Conservation (phyloP, 37 sponge, comb jelly and placozoan species). For the Oopsacas minuta region DNA sequence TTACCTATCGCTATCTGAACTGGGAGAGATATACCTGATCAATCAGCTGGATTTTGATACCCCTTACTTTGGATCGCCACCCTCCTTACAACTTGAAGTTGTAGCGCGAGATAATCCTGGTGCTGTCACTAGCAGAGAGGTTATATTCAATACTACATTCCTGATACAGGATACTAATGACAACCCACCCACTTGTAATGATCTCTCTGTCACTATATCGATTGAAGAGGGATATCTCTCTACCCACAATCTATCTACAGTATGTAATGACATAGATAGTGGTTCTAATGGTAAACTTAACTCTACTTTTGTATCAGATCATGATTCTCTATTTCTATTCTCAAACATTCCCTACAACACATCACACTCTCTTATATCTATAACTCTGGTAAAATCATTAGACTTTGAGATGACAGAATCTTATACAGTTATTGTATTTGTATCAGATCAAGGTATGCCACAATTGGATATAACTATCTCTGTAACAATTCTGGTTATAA, state of each 20-base stretch:
- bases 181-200: slow-evolving; percentile 5
- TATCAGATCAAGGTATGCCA: not conserved
- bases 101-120: not conserved
- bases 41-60: not conserved
- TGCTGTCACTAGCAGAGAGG: not conserved
- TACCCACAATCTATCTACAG: not conserved
- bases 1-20: not conserved
- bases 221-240: not conserved
- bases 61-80: not conserved
- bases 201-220: not conserved
- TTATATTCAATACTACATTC: not conserved
- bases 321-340: not conserved
- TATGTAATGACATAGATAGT: not conserved
- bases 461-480: not conserved
- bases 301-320: not conserved
- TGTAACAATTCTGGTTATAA: not conserved
- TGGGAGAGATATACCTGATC: not conserved
- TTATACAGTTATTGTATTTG: not conserved
- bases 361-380: not conserved
- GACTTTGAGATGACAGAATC: not conserved
- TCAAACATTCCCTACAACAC: not conserved
- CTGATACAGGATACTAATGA: not conserved
- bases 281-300: not conserved
- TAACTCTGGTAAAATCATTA: not conserved
- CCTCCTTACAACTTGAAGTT: not conserved